These are phyloP conservation scores for Pinna nobilis DNA, from an alignment of 1,140 invertebrate species.

Conservation along the genomic window DNA sequence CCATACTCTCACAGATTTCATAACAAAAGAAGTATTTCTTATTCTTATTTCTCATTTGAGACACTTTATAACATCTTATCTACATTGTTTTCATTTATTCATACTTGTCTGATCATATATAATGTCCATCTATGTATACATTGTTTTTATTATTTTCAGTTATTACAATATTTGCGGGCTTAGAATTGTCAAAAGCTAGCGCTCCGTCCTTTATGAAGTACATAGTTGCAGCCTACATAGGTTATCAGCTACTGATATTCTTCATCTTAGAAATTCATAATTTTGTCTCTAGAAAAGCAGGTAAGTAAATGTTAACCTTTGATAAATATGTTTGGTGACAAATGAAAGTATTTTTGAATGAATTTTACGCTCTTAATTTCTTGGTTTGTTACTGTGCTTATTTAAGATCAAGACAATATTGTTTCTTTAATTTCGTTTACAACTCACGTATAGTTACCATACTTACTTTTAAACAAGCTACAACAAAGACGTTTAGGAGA, in stretches of 20 bases:
- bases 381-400: too few species aligned
- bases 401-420: too few species aligned
- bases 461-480: too few species aligned
- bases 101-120: too few species aligned
- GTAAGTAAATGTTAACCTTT: conserved; percentile 8
- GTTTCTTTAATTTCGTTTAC: too few species aligned
- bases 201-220: conserved; percentile 77
- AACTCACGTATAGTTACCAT: too few species aligned
- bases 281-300: conserved; percentile 32
- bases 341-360: background rate
- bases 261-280: conserved; percentile 37
- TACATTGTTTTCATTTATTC: too few species aligned
- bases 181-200: conserved; percentile 86
- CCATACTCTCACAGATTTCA: too few species aligned
- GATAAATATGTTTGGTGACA: background rate
- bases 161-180: conserved; percentile 92
- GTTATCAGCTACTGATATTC: conserved; percentile 21
- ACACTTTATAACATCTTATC: too few species aligned
- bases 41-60: too few species aligned
- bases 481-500: too few species aligned
- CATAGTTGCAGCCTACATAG: conserved; percentile 30
- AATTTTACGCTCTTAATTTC: background rate
- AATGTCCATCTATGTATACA: conserved; percentile 4
- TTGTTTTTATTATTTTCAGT: conserved; percentile 78
- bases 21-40: too few species aligned